These are phyloP conservation scores for Drosophila anceps DNA, from an alignment of 2,888 invertebrate genomes.

Conservation along the genomic window DNA sequence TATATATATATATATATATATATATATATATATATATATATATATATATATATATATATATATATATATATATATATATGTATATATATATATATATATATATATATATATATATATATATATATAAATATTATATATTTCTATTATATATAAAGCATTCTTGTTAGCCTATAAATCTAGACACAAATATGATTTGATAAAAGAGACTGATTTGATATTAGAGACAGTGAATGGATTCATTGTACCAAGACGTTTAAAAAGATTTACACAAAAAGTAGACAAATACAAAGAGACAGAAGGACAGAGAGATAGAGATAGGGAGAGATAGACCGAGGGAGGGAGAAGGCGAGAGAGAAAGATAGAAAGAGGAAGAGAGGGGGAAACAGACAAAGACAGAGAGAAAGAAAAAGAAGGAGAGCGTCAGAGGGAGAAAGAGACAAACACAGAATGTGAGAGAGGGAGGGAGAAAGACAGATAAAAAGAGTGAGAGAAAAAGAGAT, in stretches of 20 bases:
- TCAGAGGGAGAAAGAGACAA: background rate
- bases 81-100: background rate
- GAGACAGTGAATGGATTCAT: constrained; percentile 14
- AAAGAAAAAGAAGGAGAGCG: too few species aligned
- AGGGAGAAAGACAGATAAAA: background rate
- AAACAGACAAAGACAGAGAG: too few species aligned
- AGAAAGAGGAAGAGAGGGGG: too few species aligned
- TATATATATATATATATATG: background rate
- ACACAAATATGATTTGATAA: constrained; percentile 7
- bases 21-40: background rate
- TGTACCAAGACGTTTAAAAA: constrained; percentile 17
- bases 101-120: background rate
- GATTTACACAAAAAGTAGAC: constrained; percentile 4
- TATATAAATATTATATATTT: background rate
- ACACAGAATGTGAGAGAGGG: background rate
- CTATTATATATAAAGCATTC: constrained; percentile 23
- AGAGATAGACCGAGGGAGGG: too few species aligned
- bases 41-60: background rate
- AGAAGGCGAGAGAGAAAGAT: too few species aligned
- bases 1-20: constrained; percentile 1
- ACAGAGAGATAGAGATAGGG: too few species aligned
- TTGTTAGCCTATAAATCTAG: constrained; percentile 6
- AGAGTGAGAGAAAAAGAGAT: too few species aligned
- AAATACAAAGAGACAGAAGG: too few species aligned
- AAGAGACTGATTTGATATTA: constrained; percentile 9